Base-by-base conservation (phyloP, 2,113 vertebrate species). In the Oophaga pumilio region DNA sequence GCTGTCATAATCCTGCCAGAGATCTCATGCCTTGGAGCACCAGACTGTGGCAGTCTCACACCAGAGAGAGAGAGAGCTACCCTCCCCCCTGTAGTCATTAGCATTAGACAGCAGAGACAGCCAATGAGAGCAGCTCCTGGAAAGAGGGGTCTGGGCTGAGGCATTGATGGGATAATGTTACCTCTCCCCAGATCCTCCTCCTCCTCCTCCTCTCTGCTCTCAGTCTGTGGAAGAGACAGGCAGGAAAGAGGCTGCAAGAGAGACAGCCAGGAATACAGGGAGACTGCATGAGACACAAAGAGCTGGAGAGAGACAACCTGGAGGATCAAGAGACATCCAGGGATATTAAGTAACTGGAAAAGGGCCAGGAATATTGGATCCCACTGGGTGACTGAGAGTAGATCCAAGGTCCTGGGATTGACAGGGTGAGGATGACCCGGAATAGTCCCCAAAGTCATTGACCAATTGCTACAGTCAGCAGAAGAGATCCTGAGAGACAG, bases 111-210 rank as follows among this genome's bases (percentile, higher is more conserved):
- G 69, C 69, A 52, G 53, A 12, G 56, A 1, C 78, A 88, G 33
- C 86, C 79, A 88, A 88, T 88, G 71, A 17, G 56, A 88, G 17
- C 17, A 20, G 14, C 1, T 71, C 66, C 28, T 52, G 68, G 56
- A n/a, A 22, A 87, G 69, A 82, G 69, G 71, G 80, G 76, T 78
- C 76, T 86, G 85, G 76, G 76, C 76, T 43, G 60, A 79, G 86
- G 28, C 79, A 88, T 76, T 88, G 86, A 82, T 83, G 86, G 86
- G 79, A 76, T 88, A 88, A 76, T 76, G 69, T 88, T 83, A 62
- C 69, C 79, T 83, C 86, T 76, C 79, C 69, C 78, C 68, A 2
- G 66, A 87, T 62, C 59, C 86, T 83, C 79, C 86, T 53, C 79
- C 86, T 82, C n/a, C n/a, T n/a, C n/a, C n/a, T n/a, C n/a, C 76